These are phyloP conservation scores for Leuciscus idus DNA, from an alignment of 2,113 vertebrate genomes.

Conservation along the genomic window DNA sequence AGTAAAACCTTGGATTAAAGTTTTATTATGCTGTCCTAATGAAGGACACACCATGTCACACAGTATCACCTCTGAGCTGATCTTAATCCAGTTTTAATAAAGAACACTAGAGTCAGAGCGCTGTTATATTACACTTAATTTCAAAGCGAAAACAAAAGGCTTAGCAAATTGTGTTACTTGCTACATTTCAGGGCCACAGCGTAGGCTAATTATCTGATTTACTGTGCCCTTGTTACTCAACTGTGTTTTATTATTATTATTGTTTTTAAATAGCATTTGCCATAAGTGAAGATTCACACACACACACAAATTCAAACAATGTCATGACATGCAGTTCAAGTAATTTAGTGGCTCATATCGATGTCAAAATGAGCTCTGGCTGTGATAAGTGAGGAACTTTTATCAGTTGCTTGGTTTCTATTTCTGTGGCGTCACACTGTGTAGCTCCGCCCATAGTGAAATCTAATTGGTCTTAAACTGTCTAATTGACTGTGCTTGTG, in stretches of 20 bases:
- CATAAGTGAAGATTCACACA: neutral
- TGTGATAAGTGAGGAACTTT: neutral
- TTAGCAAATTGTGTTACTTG: neutral
- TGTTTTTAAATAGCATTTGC: neutral
- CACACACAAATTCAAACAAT: neutral
- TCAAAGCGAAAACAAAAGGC: neutral
- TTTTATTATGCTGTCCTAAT: neutral
- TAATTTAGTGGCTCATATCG: neutral
- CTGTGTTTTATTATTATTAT: neutral
- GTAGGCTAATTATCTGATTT: slow-evolving; percentile 4
- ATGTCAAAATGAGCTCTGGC: neutral
- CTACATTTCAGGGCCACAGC: neutral
- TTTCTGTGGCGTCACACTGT: neutral
- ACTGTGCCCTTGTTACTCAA: neutral
- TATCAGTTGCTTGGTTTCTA: neutral
- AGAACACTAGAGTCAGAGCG: neutral
- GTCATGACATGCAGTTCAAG: slow-evolving; percentile 10
- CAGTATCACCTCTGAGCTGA: slow-evolving; percentile 7
- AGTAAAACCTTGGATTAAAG: slow-evolving; percentile 11
- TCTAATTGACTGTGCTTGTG: neutral
- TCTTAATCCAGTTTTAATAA: slow-evolving; percentile 27
- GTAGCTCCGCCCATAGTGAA: neutral
- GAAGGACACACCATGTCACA: neutral
- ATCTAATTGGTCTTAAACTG: neutral
- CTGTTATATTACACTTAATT: neutral